Evolutionary conservation across 2,113 vertebrate species (phyloP).

Genomic region (Ceyx melanurus): DNA sequence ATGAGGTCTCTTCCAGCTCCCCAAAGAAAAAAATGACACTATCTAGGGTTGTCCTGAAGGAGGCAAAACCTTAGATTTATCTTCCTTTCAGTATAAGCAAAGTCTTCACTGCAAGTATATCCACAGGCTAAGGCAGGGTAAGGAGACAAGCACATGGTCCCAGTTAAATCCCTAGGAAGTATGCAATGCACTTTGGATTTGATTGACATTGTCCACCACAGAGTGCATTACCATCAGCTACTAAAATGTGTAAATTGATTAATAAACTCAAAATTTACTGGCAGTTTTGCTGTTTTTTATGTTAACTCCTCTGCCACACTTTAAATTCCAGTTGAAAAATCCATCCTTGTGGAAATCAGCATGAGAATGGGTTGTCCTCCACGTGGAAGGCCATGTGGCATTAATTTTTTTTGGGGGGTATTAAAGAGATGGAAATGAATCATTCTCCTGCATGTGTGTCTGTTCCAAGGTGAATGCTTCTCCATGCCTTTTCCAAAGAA

Average conservation of each 20-base stretch:
- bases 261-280: constrained; percentile 2
- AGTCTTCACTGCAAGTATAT: neutral
- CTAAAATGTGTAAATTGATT: neutral
- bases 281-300: constrained; percentile 33
- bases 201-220: neutral
- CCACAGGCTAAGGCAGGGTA: neutral
- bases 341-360: neutral
- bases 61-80: neutral
- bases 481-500: neutral
- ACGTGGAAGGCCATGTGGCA: neutral
- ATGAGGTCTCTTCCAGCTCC: neutral
- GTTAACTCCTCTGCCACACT: neutral
- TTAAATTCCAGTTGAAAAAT: neutral
- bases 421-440: neutral
- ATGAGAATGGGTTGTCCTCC: neutral
- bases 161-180: neutral
- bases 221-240: neutral
- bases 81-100: neutral
- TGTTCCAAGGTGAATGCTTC: neutral
- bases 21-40: neutral
- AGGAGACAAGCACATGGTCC: neutral
- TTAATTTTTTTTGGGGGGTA: neutral
- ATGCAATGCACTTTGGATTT: neutral
- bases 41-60: neutral
- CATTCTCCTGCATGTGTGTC: neutral